These are phyloP conservation scores for Taphrorychus bicolor DNA, from an alignment of 2,888 invertebrate species.

Conservation along the genomic window DNA sequence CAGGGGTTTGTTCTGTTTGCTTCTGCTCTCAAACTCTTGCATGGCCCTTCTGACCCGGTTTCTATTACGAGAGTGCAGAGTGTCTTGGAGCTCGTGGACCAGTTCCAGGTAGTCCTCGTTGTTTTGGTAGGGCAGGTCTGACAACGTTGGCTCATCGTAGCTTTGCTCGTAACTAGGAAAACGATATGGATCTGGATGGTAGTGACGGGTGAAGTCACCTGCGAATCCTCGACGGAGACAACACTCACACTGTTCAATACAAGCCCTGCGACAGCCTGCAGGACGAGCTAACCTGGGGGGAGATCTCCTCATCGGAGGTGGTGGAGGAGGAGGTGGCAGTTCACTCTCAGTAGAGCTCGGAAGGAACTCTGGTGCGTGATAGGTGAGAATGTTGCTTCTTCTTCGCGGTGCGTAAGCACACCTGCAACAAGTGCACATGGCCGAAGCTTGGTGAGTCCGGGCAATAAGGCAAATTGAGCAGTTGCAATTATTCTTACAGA, in stretches of 20 bases:
- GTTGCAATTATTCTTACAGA: conserved; percentile 8
- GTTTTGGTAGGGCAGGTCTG: conserved; percentile 56
- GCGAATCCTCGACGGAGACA: no score
- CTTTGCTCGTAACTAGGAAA: background rate
- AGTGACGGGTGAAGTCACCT: background rate
- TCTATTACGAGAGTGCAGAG: conserved; percentile 54
- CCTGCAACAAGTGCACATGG: background rate
- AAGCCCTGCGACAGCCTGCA: conserved; percentile 6
- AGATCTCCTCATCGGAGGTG: conserved; percentile 19
- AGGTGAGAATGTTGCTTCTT: background rate
- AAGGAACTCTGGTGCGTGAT: conserved; percentile 1
- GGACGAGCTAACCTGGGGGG: conserved; percentile 8
- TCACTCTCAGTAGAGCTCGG: conserved; percentile 13
- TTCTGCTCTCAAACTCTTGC: conserved; percentile 55
- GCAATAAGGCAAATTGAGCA: conserved; percentile 10
- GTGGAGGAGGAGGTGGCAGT: conserved; percentile 9
- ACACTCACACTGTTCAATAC: conserved; percentile 7
- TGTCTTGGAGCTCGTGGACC: conserved; percentile 57
- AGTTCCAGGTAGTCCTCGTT: conserved; percentile 55
- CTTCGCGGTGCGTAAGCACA: background rate
- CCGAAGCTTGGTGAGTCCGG: background rate
- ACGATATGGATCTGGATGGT: background rate
- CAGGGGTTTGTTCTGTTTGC: conserved; percentile 54
- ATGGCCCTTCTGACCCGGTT: conserved; percentile 55
- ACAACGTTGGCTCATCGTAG: conserved; percentile 16